Evolutionary conservation across 2,113 vertebrate genomes (phyloP).

Genomic region (Odocoileus virginianus): DNA sequence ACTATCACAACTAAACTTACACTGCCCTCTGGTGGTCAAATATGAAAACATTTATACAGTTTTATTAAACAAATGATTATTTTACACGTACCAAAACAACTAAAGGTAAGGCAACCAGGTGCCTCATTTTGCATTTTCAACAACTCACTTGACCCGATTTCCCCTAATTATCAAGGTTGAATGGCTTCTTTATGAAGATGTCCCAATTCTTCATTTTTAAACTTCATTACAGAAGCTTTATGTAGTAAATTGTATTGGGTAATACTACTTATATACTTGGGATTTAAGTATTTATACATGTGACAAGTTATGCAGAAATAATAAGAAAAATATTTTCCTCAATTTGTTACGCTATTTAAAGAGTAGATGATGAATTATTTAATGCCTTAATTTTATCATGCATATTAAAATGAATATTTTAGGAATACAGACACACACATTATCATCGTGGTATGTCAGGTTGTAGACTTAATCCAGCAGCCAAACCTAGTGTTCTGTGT

Average conservation of each 20-base stretch:
- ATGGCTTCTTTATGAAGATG: not conserved
- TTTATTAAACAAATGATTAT: not conserved
- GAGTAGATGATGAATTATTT: not conserved
- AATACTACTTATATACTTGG: not conserved
- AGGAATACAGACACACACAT: not conserved
- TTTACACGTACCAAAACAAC: not conserved
- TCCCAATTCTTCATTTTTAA: not conserved
- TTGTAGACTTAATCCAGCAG: not conserved
- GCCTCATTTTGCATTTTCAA: not conserved
- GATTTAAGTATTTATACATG: not conserved
- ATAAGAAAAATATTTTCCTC: not conserved
- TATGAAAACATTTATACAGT: not conserved
- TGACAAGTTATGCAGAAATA: not conserved
- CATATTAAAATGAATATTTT: not conserved
- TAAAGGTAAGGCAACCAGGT: not conserved
- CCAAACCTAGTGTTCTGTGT: not conserved
- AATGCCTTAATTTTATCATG: not conserved
- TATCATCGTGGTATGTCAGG: not conserved
- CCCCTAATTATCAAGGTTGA: not conserved
- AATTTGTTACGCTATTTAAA: not conserved
- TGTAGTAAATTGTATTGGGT: not conserved
- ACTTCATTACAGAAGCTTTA: not conserved
- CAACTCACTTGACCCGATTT: not conserved
- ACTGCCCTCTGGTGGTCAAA: constrained; percentile 51
- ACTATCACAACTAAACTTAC: not conserved